Evolutionary conservation across 2,888 invertebrate species (phyloP).

Genomic region (Spialia ferax): DNA sequence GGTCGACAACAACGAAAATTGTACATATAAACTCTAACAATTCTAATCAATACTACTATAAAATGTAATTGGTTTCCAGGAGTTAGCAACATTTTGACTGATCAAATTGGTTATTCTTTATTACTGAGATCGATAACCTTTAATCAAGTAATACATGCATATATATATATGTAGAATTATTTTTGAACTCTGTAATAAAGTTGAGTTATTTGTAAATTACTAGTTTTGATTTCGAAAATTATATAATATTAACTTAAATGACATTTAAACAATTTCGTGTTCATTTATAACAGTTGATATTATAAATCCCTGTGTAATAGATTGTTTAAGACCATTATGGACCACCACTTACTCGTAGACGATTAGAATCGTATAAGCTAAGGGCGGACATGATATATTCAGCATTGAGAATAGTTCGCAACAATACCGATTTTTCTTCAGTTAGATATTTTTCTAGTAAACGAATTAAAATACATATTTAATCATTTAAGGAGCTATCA

Average conservation of each 20-base stretch:
- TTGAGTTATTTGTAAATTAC: constrained; percentile 64
- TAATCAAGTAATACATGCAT: constrained; percentile 65
- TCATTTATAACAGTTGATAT: not conserved
- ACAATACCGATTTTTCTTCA: not conserved
- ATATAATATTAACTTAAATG: too few relatives aligned
- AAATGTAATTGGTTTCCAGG: constrained; percentile 50
- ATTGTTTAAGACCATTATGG: constrained; percentile 4
- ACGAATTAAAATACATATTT: not conserved
- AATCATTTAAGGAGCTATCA: not conserved
- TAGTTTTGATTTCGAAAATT: constrained; percentile 3
- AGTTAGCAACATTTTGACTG: constrained; percentile 75
- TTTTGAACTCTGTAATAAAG: constrained; percentile 47
- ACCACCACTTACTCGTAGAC: constrained; percentile 1
- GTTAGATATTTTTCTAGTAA: not conserved
- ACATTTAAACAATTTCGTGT: not conserved
- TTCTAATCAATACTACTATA: constrained; percentile 13
- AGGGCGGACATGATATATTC: constrained; percentile 1
- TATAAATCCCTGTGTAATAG: not conserved
- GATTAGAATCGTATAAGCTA: constrained; percentile 15
- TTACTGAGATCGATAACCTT: constrained; percentile 74
- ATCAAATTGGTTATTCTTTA: constrained; percentile 54
- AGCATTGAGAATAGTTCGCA: not conserved
- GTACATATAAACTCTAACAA: constrained; percentile 17
- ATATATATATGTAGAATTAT: constrained; percentile 57
- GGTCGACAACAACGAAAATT: constrained; percentile 12